Conservation (phyloP, 2,113 vertebrate species). For the Okapia johnstoni region DNA sequence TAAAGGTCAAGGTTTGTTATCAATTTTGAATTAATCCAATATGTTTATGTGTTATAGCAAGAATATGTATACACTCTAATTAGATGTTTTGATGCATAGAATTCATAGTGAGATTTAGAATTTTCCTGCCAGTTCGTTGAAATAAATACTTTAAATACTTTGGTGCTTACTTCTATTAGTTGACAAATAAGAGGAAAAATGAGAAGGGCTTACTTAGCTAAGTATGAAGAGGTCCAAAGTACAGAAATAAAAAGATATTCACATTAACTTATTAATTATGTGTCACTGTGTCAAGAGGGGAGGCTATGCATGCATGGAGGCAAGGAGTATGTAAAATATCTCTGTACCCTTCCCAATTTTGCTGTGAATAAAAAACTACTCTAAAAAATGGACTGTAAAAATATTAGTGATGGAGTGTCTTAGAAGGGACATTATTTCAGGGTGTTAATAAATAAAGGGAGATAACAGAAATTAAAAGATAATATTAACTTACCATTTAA, state of each 20-base stretch:
- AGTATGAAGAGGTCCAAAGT: background rate
- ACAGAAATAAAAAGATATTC: background rate
- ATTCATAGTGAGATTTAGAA: background rate
- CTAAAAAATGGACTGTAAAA: background rate
- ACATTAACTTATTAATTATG: background rate
- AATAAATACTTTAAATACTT: background rate
- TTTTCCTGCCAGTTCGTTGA: background rate
- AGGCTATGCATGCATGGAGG: background rate
- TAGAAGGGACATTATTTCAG: background rate
- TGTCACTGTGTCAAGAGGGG: background rate
- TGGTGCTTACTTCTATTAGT: background rate
- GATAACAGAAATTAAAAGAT: background rate
- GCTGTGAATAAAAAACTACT: background rate
- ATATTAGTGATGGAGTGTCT: background rate
- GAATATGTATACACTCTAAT: background rate
- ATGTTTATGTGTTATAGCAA: background rate
- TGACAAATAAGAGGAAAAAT: background rate
- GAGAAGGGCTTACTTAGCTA: background rate
- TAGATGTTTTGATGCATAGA: background rate
- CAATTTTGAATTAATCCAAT: background rate
- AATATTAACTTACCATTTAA: background rate
- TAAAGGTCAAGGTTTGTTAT: background rate
- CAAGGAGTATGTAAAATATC: background rate
- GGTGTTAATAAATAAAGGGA: background rate
- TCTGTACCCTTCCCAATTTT: background rate